Conservation (phyloP, 2,797 vertebrate genomes). For the Varecia variegata region DNA sequence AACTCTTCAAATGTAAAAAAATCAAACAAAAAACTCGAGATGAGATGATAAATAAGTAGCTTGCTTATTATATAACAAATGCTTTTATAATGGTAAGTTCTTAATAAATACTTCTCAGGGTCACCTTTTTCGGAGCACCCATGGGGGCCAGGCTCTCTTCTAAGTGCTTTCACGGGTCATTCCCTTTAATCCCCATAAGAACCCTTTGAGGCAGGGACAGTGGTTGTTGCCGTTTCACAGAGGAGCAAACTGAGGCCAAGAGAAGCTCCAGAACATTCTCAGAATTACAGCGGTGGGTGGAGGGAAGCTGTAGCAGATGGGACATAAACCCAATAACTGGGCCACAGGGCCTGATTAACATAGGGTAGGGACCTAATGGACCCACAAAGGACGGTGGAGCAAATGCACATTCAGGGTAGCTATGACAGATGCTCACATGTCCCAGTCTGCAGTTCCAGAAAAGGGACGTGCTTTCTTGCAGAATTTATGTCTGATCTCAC, state of each 20-base stretch:
- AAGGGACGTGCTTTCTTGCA: background rate
- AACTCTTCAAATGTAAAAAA: background rate
- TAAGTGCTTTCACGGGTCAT: background rate
- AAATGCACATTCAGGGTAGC: too few species aligned
- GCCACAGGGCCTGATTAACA: background rate
- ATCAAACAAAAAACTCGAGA: background rate
- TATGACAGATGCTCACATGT: fast-evolving
- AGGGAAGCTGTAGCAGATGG: background rate
- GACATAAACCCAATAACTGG: background rate
- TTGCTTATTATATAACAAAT: background rate
- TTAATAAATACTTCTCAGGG: background rate
- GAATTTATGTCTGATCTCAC: background rate
- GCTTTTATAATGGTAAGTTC: background rate
- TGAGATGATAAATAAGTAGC: background rate
- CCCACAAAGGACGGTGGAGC: background rate
- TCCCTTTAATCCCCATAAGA: background rate
- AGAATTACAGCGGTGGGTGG: background rate
- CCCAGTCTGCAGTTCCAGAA: background rate
- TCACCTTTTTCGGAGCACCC: background rate
- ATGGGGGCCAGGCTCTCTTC: background rate
- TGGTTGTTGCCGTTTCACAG: background rate
- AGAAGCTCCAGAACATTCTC: background rate
- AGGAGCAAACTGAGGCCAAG: background rate
- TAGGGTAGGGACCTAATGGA: fast-evolving
- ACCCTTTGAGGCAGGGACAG: background rate